Percentiles rank a stretch among this genome's conserved stretches.
phyloP scores from a whole-genome alignment of 2,113 vertebrate species.

The Sebastes schlegelii region DNA sequence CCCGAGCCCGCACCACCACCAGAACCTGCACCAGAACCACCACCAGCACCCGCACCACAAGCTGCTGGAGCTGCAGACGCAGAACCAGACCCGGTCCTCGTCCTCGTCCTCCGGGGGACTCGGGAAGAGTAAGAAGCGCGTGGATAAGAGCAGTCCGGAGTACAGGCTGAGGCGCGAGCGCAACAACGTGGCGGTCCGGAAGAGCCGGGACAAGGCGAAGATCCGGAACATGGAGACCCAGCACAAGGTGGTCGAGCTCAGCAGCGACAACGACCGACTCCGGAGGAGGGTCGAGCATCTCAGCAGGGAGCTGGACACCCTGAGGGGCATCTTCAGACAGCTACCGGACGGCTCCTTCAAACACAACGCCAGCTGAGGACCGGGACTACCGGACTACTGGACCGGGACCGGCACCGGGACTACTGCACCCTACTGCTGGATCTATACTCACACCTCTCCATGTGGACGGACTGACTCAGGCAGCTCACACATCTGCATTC shows the following conservation, averaged over 20 bases:
- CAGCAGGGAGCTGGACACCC: conserved; percentile 94
- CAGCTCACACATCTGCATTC: too few relatives aligned
- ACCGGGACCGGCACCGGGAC: background rate
- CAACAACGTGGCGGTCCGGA: conserved; percentile 98
- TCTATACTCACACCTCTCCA: background rate
- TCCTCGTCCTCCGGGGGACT: too few relatives aligned
- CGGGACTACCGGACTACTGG: background rate
- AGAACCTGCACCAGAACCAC: conserved; percentile 75
- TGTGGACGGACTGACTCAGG: too few relatives aligned
- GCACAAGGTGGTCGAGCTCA: conserved; percentile 96
- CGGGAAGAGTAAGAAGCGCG: conserved; percentile 78
- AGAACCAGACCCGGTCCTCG: too few relatives aligned
- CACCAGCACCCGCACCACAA: conserved; percentile 84
- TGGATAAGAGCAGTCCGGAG: conserved; percentile 96
- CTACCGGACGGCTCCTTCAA: conserved; percentile 95
- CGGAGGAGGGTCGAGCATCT: conserved; percentile 96
- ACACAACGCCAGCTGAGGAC: conserved; percentile 90
- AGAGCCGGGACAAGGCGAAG: conserved; percentile 98
- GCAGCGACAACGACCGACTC: conserved; percentile 94
- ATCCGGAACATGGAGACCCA: conserved; percentile 97
- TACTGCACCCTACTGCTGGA: background rate
- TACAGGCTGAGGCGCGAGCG: conserved; percentile 96
- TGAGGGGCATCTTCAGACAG: conserved; percentile 97
- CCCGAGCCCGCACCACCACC: conserved; percentile 88
- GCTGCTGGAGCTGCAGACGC: conserved; percentile 71